These are phyloP conservation scores for Thecophora atra DNA, from an alignment of 2,888 invertebrate genomes.

Conservation along the genomic window DNA sequence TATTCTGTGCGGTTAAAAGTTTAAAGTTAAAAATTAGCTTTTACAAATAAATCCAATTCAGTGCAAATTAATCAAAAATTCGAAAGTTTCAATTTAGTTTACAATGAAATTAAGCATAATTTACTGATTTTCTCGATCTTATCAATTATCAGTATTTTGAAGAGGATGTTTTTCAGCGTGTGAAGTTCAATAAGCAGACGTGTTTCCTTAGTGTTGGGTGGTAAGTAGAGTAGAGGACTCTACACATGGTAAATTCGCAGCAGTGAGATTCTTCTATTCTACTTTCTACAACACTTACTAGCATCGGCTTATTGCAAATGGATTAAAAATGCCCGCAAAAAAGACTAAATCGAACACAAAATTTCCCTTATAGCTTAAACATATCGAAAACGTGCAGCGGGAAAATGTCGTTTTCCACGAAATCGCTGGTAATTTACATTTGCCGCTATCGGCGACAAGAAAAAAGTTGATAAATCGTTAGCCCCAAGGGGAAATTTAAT, in stretches of 20 bases:
- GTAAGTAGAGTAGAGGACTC: constrained; percentile 47
- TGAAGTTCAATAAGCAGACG: not conserved
- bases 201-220: constrained; percentile 43
- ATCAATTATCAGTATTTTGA: not conserved
- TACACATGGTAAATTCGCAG: constrained; percentile 43
- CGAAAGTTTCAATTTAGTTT: not conserved
- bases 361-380: no score
- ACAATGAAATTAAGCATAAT: not conserved
- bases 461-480: no score
- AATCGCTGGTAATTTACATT: no score
- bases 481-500: no score
- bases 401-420: no score
- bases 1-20: not conserved
- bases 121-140: not conserved
- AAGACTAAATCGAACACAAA: no score
- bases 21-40: not conserved
- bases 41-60: not conserved
- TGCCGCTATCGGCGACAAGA: no score
- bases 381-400: no score
- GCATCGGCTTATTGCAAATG: no score
- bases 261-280: constrained; percentile 49
- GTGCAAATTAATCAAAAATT: not conserved
- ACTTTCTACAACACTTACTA: constrained; percentile 41
- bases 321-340: no score
- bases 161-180: not conserved